Evolutionary conservation across 2,797 vertebrate genomes (phyloP).

Genomic region (Falco columbarius): DNA sequence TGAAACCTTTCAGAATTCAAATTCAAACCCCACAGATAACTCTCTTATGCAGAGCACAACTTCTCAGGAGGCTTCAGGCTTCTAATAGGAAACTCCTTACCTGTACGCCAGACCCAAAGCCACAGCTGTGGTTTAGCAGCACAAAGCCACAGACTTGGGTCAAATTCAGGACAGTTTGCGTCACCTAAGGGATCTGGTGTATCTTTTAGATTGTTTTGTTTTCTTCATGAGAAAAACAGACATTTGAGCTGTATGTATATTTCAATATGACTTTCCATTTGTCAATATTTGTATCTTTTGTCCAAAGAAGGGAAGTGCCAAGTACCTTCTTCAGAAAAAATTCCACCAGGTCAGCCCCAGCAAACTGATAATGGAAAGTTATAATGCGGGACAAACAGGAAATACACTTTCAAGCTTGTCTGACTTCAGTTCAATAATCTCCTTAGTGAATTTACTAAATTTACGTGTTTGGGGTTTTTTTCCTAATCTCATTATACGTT

Average conservation of each 20-base stretch:
- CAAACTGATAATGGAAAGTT: slow-evolving; percentile 36
- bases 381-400: neutral
- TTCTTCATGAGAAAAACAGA: neutral
- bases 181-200: neutral
- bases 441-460: slow-evolving; percentile 44
- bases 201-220: neutral
- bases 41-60: neutral
- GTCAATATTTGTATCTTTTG: neutral
- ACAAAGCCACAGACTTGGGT: neutral
- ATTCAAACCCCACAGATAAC: neutral
- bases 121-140: neutral
- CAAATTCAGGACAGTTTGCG: neutral
- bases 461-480: neutral
- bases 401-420: slow-evolving; percentile 38
- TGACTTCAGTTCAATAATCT: slow-evolving; percentile 57
- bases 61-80: neutral
- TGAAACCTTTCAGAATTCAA: neutral
- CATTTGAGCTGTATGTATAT: neutral
- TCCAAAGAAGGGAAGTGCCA: neutral
- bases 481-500: slow-evolving; percentile 54
- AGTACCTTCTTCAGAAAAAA: neutral
- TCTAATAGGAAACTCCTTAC: neutral
- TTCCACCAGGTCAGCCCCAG: neutral
- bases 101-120: neutral
- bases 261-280: neutral